phyloP scores from a whole-genome alignment of 2,888 invertebrate species.

The Harpalus rufipes region DNA sequence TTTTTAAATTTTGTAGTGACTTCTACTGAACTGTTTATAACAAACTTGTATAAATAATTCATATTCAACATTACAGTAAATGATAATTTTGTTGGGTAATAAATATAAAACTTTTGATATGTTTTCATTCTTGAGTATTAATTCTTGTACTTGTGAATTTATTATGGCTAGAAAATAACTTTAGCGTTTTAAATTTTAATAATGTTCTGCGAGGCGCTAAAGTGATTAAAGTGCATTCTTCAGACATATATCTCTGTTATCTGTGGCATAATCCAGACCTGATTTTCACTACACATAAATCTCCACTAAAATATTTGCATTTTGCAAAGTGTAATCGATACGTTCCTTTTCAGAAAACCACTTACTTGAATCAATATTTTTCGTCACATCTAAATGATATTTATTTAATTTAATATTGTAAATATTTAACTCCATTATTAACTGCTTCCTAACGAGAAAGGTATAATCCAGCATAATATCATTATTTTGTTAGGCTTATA shows the following conservation, averaged over 20 bases:
- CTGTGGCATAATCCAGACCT: background rate
- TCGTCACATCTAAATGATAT: no score
- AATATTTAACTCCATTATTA: no score
- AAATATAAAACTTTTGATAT: constrained; percentile 4
- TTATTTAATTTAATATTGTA: no score
- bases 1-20: no score
- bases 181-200: background rate
- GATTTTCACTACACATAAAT: background rate
- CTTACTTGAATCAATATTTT: background rate
- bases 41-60: no score
- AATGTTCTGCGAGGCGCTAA: background rate
- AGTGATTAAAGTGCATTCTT: background rate
- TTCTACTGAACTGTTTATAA: no score
- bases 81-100: background rate
- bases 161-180: background rate
- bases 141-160: background rate
- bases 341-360: background rate
- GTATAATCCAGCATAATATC: no score
- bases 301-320: background rate
- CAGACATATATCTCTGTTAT: background rate
- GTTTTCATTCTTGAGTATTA: background rate
- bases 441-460: no score
- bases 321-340: background rate
- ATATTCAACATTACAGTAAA: no score
- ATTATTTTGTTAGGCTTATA: no score